Base-by-base conservation (phyloP, 2,797 vertebrate genomes). In the Gambelia wislizenii region DNA sequence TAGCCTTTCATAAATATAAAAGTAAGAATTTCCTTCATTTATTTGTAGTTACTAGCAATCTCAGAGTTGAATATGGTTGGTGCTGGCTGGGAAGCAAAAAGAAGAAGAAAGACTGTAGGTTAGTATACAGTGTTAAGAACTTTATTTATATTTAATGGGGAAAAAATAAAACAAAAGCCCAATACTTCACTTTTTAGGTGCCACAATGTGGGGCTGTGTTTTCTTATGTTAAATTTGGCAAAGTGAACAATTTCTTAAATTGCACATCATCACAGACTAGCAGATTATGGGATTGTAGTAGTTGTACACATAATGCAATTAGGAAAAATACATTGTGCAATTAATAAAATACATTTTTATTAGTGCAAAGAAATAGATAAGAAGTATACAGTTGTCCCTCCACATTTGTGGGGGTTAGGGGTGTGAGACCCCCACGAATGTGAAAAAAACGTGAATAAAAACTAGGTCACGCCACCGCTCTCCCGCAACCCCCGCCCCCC, bases 31-130 rank as follows among this genome's bases (percentile, higher is more conserved):
- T 54, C 4, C 0, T 42, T 90, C 20, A 33, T 93, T 6, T 92
- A 39, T 93, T 88, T 90, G 75, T 92, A 99, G 99, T 97, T 99
- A 89, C 96, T 99, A 47, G 98, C 98, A 93, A 98, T 99, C 88
- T 98, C 98, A 0, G 99, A 99, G 97, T 94, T 99, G 96, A 98
- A 99, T 67, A 98, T 96, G 96, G 98, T 99, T 0, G 98, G 98
- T 80, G 98, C 98, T 80, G 99, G 99, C 90, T 97, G 98, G 91
- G 99, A 99, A 95, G 98, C 98, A 0, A 99, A 99, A 96, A 98
- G 98, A 95, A 98, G 99, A 95, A 97, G 99, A 93, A 99, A 99
- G 97, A 99, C 99, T 18, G 88, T 99, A 93, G 99, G 99, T 99
- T 96, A 72, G 96, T 97, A 49, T 83, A 49, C 9, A 0, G 4